phyloP scores from a whole-genome alignment of 2,888 invertebrate species.

The Perdita meconis region DNA sequence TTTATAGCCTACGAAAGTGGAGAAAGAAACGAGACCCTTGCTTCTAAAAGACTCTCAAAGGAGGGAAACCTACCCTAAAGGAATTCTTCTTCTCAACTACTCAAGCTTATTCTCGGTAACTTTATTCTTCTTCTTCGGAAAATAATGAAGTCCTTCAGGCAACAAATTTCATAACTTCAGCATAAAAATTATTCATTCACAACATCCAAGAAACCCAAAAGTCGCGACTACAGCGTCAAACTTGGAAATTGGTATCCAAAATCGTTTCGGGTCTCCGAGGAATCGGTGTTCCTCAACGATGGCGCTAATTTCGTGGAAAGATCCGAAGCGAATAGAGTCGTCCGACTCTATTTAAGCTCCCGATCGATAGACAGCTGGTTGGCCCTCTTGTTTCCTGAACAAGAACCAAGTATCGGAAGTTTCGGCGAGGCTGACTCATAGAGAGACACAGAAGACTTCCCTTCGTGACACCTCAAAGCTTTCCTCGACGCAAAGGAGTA shows the following conservation, averaged over 20 bases:
- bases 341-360: constrained; percentile 28
- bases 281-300: constrained; percentile 31
- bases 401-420: constrained; percentile 58
- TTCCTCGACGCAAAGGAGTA: constrained; percentile 35
- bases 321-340: constrained; percentile 26
- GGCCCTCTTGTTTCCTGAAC: neutral
- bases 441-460: constrained; percentile 37
- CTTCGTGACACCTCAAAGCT: constrained; percentile 57
- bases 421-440: constrained; percentile 33
- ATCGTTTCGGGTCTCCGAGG: neutral
- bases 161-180: too few relatives aligned
- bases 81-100: too few relatives aligned
- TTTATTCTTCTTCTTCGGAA: too few relatives aligned
- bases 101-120: too few relatives aligned
- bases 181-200: neutral
- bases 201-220: neutral
- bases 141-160: too few relatives aligned
- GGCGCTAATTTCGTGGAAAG: constrained; percentile 51
- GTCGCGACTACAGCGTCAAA: neutral
- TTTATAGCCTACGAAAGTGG: too few relatives aligned
- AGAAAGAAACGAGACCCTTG: too few relatives aligned
- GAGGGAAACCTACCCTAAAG: too few relatives aligned
- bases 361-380: constrained; percentile 23
- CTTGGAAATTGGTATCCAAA: neutral
- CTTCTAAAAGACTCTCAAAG: too few relatives aligned